Percentiles rank a stretch among this genome's conserved stretches.
Conservation (phyloP, 2,113 vertebrate species). For the Notiomystis cincta region DNA sequence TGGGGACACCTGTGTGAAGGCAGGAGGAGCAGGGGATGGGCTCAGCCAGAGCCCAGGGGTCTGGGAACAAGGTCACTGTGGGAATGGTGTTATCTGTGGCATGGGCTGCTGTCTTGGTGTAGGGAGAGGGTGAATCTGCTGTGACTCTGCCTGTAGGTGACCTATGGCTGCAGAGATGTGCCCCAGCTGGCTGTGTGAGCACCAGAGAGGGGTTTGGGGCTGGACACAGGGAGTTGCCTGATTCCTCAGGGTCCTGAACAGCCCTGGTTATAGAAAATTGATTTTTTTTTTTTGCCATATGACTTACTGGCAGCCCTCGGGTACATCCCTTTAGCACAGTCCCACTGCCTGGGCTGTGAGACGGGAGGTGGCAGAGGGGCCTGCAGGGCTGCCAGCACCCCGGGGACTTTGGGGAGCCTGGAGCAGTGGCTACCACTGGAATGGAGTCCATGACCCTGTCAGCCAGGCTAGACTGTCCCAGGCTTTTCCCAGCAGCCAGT, state of each 20-base stretch:
- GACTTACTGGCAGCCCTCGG: not conserved
- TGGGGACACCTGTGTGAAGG: not conserved
- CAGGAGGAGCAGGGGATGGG: not conserved
- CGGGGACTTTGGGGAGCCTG: fast-evolving
- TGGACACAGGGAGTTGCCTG: fast-evolving
- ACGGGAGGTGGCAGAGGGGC: not conserved
- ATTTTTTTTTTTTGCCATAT: fast-evolving
- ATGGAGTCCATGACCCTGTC: fast-evolving
- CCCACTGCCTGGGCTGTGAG: not conserved
- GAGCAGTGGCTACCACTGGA: not conserved
- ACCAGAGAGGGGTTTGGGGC: not conserved
- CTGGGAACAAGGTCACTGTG: fast-evolving
- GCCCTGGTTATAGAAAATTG: fast-evolving
- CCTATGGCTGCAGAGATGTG: not conserved
- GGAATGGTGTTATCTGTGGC: not conserved
- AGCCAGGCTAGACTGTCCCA: not conserved
- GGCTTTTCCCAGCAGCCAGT: not conserved
- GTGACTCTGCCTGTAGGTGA: not conserved
- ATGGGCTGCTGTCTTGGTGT: not conserved
- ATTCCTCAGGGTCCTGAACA: not conserved
- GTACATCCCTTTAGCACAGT: not conserved
- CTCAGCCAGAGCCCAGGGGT: not conserved
- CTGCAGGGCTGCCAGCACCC: not conserved
- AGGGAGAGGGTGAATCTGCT: not conserved
- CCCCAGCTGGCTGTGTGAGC: not conserved